These are phyloP conservation scores for Apamea epomidion DNA, from an alignment of 2,888 invertebrate genomes.

Conservation along the genomic window DNA sequence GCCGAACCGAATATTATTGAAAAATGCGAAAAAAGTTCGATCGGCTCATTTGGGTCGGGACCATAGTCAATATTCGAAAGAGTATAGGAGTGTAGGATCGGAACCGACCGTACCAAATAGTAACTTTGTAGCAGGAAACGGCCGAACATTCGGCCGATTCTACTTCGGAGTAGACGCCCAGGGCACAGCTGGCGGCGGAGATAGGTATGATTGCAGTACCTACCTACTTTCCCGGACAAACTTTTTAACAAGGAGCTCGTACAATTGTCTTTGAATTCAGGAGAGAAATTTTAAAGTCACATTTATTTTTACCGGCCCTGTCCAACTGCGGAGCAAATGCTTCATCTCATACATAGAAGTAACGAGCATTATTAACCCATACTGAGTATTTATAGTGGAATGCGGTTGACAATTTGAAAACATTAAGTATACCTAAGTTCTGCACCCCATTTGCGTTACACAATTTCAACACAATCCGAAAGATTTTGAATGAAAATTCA, in stretches of 20 bases:
- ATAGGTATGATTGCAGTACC: slow-evolving; percentile 3
- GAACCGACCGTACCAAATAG: too few species aligned
- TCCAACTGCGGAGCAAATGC: background rate
- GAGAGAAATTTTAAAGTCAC: slow-evolving; percentile 9
- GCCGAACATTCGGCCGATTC: too few species aligned
- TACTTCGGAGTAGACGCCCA: too few species aligned
- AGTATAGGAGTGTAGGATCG: too few species aligned
- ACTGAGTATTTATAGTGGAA: too few species aligned
- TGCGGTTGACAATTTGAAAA: background rate
- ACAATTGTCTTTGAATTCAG: slow-evolving; percentile 11
- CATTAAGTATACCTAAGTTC: background rate
- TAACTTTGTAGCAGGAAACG: too few species aligned
- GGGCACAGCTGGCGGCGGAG: background rate
- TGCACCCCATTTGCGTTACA: background rate
- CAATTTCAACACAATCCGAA: too few species aligned
- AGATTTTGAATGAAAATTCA: too few species aligned
- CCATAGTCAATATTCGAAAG: too few species aligned
- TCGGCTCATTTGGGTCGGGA: too few species aligned
- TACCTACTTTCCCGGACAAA: slow-evolving; percentile 3
- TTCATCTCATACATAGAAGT: rapidly evolving
- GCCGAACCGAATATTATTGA: too few species aligned
- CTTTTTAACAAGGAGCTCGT: slow-evolving; percentile 42
- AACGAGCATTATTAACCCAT: background rate
- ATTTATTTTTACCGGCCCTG: slow-evolving; percentile 12
- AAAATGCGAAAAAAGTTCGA: too few species aligned